Percentiles rank a stretch among this genome's conserved stretches.
Evolutionary conservation across 2,888 invertebrate species (phyloP).

Genomic region (Plusia festucae): DNA sequence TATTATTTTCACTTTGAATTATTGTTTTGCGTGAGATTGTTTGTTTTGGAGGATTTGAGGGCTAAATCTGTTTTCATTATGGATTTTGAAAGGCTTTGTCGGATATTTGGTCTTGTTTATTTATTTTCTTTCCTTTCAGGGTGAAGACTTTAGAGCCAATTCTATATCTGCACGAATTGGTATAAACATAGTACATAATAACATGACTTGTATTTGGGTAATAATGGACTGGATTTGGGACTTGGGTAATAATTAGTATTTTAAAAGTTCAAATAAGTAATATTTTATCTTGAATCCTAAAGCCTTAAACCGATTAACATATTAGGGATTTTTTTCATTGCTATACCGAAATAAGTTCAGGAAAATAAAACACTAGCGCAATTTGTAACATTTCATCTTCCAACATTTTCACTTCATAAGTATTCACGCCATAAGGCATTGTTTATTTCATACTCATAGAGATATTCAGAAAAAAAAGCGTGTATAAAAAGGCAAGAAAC

Average conservation of each 20-base stretch:
- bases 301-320: too few species aligned
- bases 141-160: too few species aligned
- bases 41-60: slow-evolving; percentile 12
- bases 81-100: neutral
- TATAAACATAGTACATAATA: too few species aligned
- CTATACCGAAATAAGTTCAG: neutral
- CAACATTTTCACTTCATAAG: neutral
- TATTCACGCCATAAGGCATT: neutral
- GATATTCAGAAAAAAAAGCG: slow-evolving; percentile 2
- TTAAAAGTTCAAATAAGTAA: too few species aligned
- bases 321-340: too few species aligned
- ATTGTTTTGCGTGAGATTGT: slow-evolving; percentile 33
- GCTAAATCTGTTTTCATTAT: neutral
- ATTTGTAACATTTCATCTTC: neutral
- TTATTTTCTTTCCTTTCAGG: neutral
- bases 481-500: neutral
- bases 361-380: neutral
- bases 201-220: too few species aligned
- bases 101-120: neutral
- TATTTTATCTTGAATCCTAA: too few species aligned
- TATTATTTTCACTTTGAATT: slow-evolving; percentile 53
- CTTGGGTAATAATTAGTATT: too few species aligned
- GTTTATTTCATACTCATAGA: neutral
- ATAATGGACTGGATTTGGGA: too few species aligned
- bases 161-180: too few species aligned